Evolutionary conservation across 2,797 vertebrate species (phyloP).

Genomic region (Pipistrellus pipistrellus): DNA sequence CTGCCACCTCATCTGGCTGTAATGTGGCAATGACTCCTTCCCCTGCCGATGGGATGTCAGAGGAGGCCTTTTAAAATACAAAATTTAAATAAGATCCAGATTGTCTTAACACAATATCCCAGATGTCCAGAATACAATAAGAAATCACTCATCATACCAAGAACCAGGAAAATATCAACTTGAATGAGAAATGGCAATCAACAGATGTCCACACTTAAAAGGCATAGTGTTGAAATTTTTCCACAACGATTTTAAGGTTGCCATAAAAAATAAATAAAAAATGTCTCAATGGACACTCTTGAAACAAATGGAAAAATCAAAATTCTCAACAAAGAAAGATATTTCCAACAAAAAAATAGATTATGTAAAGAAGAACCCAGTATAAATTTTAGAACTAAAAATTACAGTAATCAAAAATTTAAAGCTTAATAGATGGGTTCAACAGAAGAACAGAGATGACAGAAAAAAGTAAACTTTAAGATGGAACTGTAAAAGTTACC

Average conservation of each 20-base stretch:
- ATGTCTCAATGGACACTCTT: neutral
- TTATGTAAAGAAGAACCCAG: neutral
- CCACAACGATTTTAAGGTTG: slow-evolving; percentile 20
- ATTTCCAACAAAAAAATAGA: slow-evolving; percentile 18
- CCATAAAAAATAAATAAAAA: neutral
- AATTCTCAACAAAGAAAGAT: slow-evolving; percentile 20
- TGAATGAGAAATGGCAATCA: slow-evolving; percentile 25
- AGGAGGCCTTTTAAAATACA: neutral
- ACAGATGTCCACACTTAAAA: neutral
- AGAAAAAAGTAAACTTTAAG: neutral
- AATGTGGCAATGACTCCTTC: neutral
- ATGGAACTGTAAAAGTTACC: neutral
- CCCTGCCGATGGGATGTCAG: neutral
- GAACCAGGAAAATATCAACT: neutral
- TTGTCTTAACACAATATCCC: neutral
- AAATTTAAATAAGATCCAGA: slow-evolving; percentile 27
- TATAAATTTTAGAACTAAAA: slow-evolving; percentile 46
- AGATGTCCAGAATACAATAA: neutral
- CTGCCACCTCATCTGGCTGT: neutral
- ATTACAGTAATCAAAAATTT: slow-evolving; percentile 1
- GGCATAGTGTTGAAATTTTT: neutral
- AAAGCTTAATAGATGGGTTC: neutral
- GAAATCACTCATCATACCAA: neutral
- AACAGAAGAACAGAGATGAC: neutral
- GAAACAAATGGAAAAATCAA: slow-evolving; percentile 37